A percentile compares a stretch with the other conserved stretches of the same genome.
phyloP scores from a whole-genome alignment of 2,113 vertebrate genomes.

The Pungitius pungitius region DNA sequence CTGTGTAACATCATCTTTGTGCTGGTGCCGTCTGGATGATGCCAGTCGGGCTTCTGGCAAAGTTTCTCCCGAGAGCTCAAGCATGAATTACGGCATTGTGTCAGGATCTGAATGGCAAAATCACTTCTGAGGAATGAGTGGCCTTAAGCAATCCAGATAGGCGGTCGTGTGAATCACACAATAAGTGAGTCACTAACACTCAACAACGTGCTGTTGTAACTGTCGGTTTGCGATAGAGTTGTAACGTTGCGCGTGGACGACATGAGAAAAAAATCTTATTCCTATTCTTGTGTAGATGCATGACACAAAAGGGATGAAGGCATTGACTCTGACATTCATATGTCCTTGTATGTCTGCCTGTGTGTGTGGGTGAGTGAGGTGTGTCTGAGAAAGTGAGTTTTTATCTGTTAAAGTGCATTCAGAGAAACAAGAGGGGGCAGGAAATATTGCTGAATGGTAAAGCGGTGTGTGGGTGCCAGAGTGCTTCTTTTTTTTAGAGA shows the following conservation, averaged over 20 bases:
- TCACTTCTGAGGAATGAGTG: constrained; percentile 75
- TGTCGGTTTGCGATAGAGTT: constrained; percentile 42
- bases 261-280: constrained; percentile 42
- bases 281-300: constrained; percentile 32
- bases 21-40: constrained; percentile 53
- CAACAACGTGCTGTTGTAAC: constrained; percentile 57
- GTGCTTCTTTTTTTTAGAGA: constrained; percentile 42
- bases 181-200: constrained; percentile 70
- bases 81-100: constrained; percentile 74
- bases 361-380: constrained; percentile 16
- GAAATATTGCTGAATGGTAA: constrained; percentile 75
- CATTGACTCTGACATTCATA: constrained; percentile 55
- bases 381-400: constrained; percentile 27
- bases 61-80: constrained; percentile 30
- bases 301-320: constrained; percentile 60
- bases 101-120: constrained; percentile 65
- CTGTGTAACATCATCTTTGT: constrained; percentile 60
- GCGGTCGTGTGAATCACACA: constrained; percentile 59
- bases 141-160: constrained; percentile 74
- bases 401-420: constrained; percentile 67
- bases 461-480: constrained; percentile 54
- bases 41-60: constrained; percentile 50
- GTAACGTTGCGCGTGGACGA: constrained; percentile 32
- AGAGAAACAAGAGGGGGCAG: constrained; percentile 71
- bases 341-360: constrained; percentile 51